phyloP scores from a whole-genome alignment of 1,140 invertebrate species.

The Maniola jurtina region DNA sequence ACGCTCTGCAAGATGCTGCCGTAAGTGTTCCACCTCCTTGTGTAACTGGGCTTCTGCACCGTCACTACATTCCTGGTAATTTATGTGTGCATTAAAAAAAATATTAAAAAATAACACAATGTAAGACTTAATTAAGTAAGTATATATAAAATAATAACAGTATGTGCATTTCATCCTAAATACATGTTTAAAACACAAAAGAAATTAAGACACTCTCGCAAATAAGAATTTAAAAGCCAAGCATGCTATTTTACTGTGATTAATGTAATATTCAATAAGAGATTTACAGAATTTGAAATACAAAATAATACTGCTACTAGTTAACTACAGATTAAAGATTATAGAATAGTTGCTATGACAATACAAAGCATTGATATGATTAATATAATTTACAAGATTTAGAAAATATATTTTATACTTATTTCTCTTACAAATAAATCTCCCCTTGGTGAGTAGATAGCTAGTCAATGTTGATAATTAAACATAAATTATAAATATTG shows the following conservation, averaged over 20 bases:
- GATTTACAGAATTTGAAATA: not conserved
- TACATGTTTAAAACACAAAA: not conserved
- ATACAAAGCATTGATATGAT: constrained; percentile 18
- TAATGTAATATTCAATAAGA: constrained; percentile 6
- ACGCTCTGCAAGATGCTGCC: constrained; percentile 88
- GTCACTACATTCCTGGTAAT: constrained; percentile 68
- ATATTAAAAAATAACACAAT: constrained; percentile 32
- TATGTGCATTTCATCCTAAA: not conserved
- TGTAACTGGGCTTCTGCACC: constrained; percentile 84
- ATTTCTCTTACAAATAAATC: constrained; percentile 32
- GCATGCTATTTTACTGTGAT: constrained; percentile 21
- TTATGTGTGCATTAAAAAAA: constrained; percentile 51
- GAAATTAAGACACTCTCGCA: constrained; percentile 11
- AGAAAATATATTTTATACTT: constrained; percentile 22
- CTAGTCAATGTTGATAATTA: constrained; percentile 29
- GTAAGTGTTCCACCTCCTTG: constrained; percentile 92
- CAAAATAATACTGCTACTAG: not conserved
- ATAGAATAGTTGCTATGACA: constrained; percentile 4
- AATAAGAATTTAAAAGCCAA: constrained; percentile 34
- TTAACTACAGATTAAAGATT: not conserved
- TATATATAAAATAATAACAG: not conserved
- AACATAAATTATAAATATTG: constrained; percentile 22
- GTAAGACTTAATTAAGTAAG: not conserved
- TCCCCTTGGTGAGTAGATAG: constrained; percentile 33
- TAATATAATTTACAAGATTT: constrained; percentile 11